Percentiles rank a stretch among this genome's conserved stretches.
Conservation (phyloP, 2,888 invertebrate genomes). For the Hemithea aestivaria region DNA sequence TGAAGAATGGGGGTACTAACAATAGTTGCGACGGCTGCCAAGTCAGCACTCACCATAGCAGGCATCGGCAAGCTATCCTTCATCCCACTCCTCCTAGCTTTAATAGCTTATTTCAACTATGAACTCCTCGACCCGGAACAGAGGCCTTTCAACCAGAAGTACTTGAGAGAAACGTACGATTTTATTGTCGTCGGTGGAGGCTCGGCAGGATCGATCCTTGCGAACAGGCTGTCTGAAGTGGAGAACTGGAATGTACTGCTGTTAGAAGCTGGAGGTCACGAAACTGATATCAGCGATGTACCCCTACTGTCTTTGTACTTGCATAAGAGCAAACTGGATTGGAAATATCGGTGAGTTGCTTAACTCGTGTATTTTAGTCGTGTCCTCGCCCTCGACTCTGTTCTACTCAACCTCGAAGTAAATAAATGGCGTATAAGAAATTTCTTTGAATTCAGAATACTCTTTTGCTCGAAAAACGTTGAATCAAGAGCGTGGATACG, state of each 20-base stretch:
- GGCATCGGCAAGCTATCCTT: conserved; percentile 86
- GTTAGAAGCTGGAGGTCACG: conserved; percentile 92
- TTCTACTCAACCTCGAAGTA: too few relatives aligned
- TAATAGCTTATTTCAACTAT: conserved; percentile 90
- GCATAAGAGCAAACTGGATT: conserved; percentile 93
- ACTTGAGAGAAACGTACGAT: conserved; percentile 85
- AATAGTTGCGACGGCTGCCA: conserved; percentile 82
- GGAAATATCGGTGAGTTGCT: conserved; percentile 87
- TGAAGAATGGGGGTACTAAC: conserved; percentile 60
- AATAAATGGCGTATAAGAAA: too few relatives aligned
- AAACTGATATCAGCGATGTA: conserved; percentile 92
- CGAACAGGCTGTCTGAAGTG: conserved; percentile 88
- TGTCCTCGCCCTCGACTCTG: too few relatives aligned
- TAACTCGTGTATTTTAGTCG: neutral
- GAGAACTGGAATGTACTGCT: conserved; percentile 88
- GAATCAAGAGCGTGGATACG: too few relatives aligned
- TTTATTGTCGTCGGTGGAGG: conserved; percentile 91
- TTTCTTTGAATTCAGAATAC: too few relatives aligned
- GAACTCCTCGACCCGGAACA: conserved; percentile 92
- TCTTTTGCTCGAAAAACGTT: too few relatives aligned
- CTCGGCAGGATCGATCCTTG: conserved; percentile 90
- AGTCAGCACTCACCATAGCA: conserved; percentile 83
- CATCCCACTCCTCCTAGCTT: conserved; percentile 86
- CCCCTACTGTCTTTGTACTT: conserved; percentile 91
- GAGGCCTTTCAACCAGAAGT: conserved; percentile 84